Base-by-base conservation (phyloP, 2,113 vertebrate genomes). In the Erythrolamprus reginae region DNA sequence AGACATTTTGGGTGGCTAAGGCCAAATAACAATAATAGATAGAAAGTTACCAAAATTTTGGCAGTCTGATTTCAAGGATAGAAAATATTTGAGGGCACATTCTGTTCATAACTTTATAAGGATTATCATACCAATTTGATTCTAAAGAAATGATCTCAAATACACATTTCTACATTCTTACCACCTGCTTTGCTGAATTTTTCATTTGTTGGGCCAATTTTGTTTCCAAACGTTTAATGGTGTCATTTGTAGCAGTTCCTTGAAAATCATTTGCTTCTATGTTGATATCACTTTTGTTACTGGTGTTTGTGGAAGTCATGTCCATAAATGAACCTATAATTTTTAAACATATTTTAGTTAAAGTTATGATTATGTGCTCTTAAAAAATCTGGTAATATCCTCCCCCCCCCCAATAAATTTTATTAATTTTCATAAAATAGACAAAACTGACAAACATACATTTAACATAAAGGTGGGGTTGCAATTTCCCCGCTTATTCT, bases 201-300 rank as follows among this genome's bases (percentile, higher is more conserved):
- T 99, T 99, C 94, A 98, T 98, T 89, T 97, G 97, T 92, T 97
- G 97, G 1, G 98, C 93, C 92, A 99, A 95, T 97, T 99, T 99
- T 93, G 98, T 98, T 94, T 98, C 98, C 77, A 98, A 97, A 90
- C 98, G 98, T 96, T 99, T 99, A 96, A 99, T 99, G 82, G 99
- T 99, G 95, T 99, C 99, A 53, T 99, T 99, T 94, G 98, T 99
- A 89, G 97, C 95, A 95, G 97, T 95, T 94, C 98, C 97, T 95
- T 99, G 99, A 90, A 98, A 98, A 90, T 98, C 98, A 82, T 97
- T 97, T 94, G 97, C 98, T 89, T 99, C 99, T 97, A 98, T 95
- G 94, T 99, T 98, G 42, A 97, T 97, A 70, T 99, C 99, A 42
- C 98, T 99, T 96, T 96, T 99, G 97, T 98, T 99, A 97, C 98